These are phyloP conservation scores for Orchesella cincta DNA, from an alignment of 1,140 invertebrate genomes.

Conservation along the genomic window DNA sequence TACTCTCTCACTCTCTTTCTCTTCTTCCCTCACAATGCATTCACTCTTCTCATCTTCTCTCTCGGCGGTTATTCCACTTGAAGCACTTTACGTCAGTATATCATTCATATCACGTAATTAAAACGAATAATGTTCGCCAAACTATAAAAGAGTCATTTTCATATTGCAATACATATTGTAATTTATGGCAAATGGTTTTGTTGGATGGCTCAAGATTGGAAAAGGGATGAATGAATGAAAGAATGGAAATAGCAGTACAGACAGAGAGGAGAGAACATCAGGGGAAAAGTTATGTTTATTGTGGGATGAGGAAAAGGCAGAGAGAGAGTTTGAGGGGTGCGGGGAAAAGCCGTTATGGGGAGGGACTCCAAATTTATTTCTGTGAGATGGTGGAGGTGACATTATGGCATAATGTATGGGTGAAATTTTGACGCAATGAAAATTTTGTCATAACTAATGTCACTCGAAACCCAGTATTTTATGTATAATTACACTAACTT, in stretches of 20 bases:
- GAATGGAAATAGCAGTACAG: constrained; percentile 20
- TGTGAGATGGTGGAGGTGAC: constrained; percentile 19
- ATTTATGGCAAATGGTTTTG: constrained; percentile 30
- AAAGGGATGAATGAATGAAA: constrained; percentile 28
- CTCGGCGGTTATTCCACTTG: constrained; percentile 26
- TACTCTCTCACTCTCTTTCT: neutral
- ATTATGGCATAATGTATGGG: too few species aligned
- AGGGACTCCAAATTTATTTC: constrained; percentile 15
- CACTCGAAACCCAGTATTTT: too few species aligned
- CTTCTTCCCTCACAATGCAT: neutral
- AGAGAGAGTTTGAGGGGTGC: constrained; percentile 12
- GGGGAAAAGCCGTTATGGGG: constrained; percentile 21
- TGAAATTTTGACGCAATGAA: too few species aligned
- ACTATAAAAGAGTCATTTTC: constrained; percentile 30
- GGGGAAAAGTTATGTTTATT: constrained; percentile 28
- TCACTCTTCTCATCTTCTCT: constrained; percentile 14
- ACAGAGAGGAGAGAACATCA: constrained; percentile 25
- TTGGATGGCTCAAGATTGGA: constrained; percentile 27
- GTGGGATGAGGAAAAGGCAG: neutral
- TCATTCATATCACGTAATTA: constrained; percentile 30
- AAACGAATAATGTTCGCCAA: constrained; percentile 30
- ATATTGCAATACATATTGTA: constrained; percentile 30
- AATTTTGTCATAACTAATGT: too few species aligned
- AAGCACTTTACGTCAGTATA: constrained; percentile 30
- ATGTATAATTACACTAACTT: too few species aligned